Percentiles rank a stretch among this genome's conserved stretches.
These are phyloP conservation scores for Perizoma affinitatum DNA, from an alignment of 2,888 invertebrate genomes.

Conservation along the genomic window DNA sequence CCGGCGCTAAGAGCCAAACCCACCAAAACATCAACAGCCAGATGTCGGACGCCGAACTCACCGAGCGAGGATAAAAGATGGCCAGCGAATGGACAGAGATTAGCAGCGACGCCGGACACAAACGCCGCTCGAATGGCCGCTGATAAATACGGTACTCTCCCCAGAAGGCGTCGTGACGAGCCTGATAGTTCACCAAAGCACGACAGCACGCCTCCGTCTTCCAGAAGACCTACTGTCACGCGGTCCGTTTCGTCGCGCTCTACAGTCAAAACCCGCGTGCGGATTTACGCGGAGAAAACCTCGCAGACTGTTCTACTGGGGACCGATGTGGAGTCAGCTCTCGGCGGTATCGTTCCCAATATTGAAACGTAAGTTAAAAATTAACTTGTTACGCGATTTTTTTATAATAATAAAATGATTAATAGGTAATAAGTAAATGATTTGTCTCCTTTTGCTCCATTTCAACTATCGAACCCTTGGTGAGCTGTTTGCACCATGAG, in stretches of 20 bases:
- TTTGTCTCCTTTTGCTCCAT: no score
- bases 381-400: no score
- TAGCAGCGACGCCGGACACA: conserved; percentile 60
- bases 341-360: conserved; percentile 85
- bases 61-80: conserved; percentile 89
- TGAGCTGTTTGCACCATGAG: no score
- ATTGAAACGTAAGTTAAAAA: conserved; percentile 66
- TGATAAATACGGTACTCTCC: conserved; percentile 91
- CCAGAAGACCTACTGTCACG: conserved; percentile 69
- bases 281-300: conserved; percentile 92
- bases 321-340: conserved; percentile 88
- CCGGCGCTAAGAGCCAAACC: conserved; percentile 75
- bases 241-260: conserved; percentile 71
- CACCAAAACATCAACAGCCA: conserved; percentile 82
- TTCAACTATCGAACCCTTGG: no score
- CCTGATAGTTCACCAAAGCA: conserved; percentile 82
- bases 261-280: conserved; percentile 74
- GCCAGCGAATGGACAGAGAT: conserved; percentile 83
- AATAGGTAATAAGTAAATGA: no score
- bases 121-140: conserved; percentile 77
- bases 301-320: conserved; percentile 91
- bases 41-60: conserved; percentile 85
- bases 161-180: conserved; percentile 87
- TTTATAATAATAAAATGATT: no score
- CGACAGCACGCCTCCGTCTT: conserved; percentile 64